These are phyloP conservation scores for Danio choprae DNA, from an alignment of 2,797 vertebrate species.

Conservation along the genomic window DNA sequence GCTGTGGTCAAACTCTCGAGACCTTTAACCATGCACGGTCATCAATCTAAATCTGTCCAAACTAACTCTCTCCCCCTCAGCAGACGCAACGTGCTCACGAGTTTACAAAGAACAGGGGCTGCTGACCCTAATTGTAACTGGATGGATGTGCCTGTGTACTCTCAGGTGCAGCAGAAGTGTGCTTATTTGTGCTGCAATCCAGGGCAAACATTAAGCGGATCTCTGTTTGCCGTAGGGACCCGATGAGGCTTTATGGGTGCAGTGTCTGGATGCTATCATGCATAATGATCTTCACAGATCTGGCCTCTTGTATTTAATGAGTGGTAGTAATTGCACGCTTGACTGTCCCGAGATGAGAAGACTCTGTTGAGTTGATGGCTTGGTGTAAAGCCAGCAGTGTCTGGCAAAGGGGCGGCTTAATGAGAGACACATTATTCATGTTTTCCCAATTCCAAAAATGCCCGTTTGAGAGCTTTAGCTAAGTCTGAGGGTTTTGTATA, in stretches of 20 bases:
- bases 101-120: slow-evolving; percentile 50
- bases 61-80: slow-evolving; percentile 54
- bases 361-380: slow-evolving; percentile 51
- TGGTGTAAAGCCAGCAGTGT: slow-evolving; percentile 72
- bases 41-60: slow-evolving; percentile 65
- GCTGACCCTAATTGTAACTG: slow-evolving; percentile 45
- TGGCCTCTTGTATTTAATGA: slow-evolving; percentile 73
- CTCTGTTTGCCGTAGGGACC: slow-evolving; percentile 53
- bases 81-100: slow-evolving; percentile 57
- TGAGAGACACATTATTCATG: slow-evolving; percentile 68
- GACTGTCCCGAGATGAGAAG: slow-evolving; percentile 67
- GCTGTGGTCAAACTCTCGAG: slow-evolving; percentile 63
- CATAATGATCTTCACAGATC: slow-evolving; percentile 79
- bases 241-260: slow-evolving; percentile 56
- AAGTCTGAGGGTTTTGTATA: slow-evolving; percentile 61
- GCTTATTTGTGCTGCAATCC: slow-evolving; percentile 53
- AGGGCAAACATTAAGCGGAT: slow-evolving; percentile 52
- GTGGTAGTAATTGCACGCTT: slow-evolving; percentile 71
- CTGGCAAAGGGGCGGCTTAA: slow-evolving; percentile 71
- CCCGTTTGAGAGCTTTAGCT: slow-evolving; percentile 58
- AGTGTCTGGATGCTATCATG: slow-evolving; percentile 69
- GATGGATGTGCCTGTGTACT: slow-evolving; percentile 29
- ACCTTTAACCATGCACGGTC: slow-evolving; percentile 59
- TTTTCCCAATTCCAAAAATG: slow-evolving; percentile 70
- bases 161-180: slow-evolving; percentile 55